Base-by-base conservation (phyloP, 1,140 invertebrate species). In the Panagrolaimus sp. region DNA sequence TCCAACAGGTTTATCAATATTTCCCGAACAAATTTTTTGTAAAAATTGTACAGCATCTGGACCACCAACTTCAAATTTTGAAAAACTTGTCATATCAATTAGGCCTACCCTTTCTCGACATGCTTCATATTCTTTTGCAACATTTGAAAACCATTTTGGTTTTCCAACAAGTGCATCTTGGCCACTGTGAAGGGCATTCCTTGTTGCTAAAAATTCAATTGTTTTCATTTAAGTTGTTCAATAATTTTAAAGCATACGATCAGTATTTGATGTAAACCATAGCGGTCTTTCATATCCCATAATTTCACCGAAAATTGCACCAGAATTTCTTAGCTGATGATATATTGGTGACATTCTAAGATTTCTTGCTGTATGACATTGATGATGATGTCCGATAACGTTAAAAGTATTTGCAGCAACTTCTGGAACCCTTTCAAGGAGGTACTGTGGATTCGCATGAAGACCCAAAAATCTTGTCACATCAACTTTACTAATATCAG, bases 261-360 rank as follows among this genome's bases (percentile, higher is more conserved):
- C 21, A 21, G 15, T 52, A 45, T 70, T 28, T 72, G 14, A 21
- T 2, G 48, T 44, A 85, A 96, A 98, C 88, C 91, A 98, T 45
- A 91, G 89, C 0, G 95, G 92, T 74, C 95, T 86, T 84, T 98
- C 96, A 84, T 98, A 98, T 1, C 94, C 95, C 93, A 98, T 97
- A 38, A 93, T 92, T 84, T 97, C 94, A 9, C 92, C 92, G 86
- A 98, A 98, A 12, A 95, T 90, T n/a, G 93, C 96, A 0, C 95
- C 95, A 44, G 90, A 90, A 82, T 91, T 90, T 81, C 90, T 88
- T 1, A 97, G 84, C 71, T 91, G 90, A 1, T 94, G 91, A 87
- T 95, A 96, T 71, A 99, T 91, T 0, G 95, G 94, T 1, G 95
- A 97, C 88, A 94, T 93, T 71, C 95, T 86, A 15, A 98, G 85